A percentile compares a stretch with the other conserved stretches of the same genome.
phyloP scores from a whole-genome alignment of 2,113 vertebrate species.

The Poecile atricapillus region DNA sequence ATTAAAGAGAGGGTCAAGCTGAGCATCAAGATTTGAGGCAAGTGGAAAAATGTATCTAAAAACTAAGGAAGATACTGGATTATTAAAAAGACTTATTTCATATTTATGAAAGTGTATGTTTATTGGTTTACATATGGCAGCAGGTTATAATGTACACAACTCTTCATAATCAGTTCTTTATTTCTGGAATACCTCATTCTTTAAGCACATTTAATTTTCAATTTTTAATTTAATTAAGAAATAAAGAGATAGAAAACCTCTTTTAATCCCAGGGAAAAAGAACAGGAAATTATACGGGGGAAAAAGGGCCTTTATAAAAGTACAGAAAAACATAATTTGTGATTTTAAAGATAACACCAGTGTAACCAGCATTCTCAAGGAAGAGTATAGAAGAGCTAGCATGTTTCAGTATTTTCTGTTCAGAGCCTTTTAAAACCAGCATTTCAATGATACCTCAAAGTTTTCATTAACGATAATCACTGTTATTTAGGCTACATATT shows the following conservation, averaged over 20 bases:
- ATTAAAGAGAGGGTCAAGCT: conserved; percentile 66
- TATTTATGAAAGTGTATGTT: conserved; percentile 27
- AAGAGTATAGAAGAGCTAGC: background rate
- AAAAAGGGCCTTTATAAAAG: background rate
- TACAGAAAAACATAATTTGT: background rate
- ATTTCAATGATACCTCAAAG: background rate
- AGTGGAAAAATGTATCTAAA: conserved; percentile 68
- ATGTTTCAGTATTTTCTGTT: background rate
- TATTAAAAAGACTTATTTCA: conserved; percentile 47
- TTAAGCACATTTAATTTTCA: background rate
- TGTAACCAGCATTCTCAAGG: background rate
- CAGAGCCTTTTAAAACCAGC: background rate
- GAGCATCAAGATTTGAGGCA: conserved; percentile 72
- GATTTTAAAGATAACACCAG: background rate
- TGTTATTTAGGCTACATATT: background rate
- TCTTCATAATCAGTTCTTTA: background rate
- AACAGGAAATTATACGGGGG: background rate
- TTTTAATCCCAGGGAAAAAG: background rate
- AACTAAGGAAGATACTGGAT: conserved; percentile 34
- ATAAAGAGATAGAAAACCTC: background rate
- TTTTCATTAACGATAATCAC: background rate
- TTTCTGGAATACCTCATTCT: background rate
- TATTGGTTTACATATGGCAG: background rate
- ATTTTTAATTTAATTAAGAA: background rate
- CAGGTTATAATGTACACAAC: background rate